A percentile compares a stretch with the other conserved stretches of the same genome.
Conservation (phyloP, 1,140 invertebrate genomes). For the Fopius arisanus region DNA sequence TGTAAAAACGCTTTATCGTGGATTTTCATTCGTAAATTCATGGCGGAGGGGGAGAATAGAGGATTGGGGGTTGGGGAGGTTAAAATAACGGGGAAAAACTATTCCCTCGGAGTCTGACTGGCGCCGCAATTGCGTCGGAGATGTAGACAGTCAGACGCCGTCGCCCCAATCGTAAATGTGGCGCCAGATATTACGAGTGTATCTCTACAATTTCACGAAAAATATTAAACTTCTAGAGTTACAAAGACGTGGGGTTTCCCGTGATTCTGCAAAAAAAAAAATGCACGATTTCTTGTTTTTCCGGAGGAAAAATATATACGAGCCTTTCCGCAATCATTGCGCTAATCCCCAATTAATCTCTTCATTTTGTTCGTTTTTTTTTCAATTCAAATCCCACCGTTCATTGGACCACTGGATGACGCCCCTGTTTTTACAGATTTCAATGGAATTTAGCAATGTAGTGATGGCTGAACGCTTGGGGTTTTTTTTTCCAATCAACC, state of each 20-base stretch:
- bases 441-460: conserved; percentile 14
- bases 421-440: background rate
- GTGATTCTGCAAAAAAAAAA: too few relatives aligned
- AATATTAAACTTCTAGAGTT: too few relatives aligned
- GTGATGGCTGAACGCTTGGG: background rate
- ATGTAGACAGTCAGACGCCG: conserved; percentile 24
- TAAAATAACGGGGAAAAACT: background rate
- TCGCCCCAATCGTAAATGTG: conserved; percentile 10
- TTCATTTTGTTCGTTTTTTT: background rate
- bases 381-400: background rate
- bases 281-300: too few relatives aligned
- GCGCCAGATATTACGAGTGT: conserved; percentile 21
- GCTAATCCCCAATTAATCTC: background rate
- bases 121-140: conserved; percentile 17
- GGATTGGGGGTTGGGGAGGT: too few relatives aligned
- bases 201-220: background rate
- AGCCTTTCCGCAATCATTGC: too few relatives aligned
- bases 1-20: too few relatives aligned
- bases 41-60: background rate
- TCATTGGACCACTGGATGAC: background rate
- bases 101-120: conserved; percentile 19
- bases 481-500: conserved; percentile 21
- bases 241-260: too few relatives aligned
- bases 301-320: too few relatives aligned
- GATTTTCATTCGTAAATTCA: background rate